Percentiles rank a stretch among this genome's conserved stretches.
These are phyloP conservation scores for Pachliopta kotzebuea DNA, from an alignment of 2,888 invertebrate species.

Conservation along the genomic window DNA sequence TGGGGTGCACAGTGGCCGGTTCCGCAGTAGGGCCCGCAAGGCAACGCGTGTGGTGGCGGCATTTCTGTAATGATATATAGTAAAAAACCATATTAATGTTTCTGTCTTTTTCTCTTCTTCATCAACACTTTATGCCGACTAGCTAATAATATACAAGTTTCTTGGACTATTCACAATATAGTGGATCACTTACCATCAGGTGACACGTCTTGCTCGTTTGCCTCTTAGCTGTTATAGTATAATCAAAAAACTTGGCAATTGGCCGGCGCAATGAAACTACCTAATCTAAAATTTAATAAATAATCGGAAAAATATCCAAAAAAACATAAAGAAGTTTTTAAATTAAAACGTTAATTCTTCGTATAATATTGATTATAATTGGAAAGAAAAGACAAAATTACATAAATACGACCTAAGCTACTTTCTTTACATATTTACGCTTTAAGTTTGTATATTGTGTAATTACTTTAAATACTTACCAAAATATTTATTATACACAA, in stretches of 20 bases:
- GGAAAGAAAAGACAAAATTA: too few relatives aligned
- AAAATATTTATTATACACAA: neutral
- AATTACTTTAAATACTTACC: neutral
- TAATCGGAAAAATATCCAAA: neutral
- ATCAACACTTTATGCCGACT: too few relatives aligned
- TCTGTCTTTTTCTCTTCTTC: too few relatives aligned
- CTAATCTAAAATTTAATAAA: neutral
- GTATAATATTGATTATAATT: too few relatives aligned
- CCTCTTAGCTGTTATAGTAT: neutral
- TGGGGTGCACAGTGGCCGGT: constrained; percentile 52
- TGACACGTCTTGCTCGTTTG: too few relatives aligned
- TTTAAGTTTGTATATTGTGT: neutral
- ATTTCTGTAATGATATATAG: constrained; percentile 48
- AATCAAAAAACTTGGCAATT: neutral
- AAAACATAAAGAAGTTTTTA: too few relatives aligned
- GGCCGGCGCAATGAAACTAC: neutral
- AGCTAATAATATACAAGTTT: neutral
- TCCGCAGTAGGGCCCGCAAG: constrained; percentile 60
- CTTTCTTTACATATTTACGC: too few relatives aligned
- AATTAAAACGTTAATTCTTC: too few relatives aligned
- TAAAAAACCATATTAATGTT: neutral
- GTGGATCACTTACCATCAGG: too few relatives aligned
- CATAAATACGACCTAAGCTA: too few relatives aligned
- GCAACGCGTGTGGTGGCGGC: constrained; percentile 56
- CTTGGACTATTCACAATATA: neutral